phyloP scores from a whole-genome alignment of 92 coral and sea anemone species.

The Hydrozoanthus gracilis region DNA sequence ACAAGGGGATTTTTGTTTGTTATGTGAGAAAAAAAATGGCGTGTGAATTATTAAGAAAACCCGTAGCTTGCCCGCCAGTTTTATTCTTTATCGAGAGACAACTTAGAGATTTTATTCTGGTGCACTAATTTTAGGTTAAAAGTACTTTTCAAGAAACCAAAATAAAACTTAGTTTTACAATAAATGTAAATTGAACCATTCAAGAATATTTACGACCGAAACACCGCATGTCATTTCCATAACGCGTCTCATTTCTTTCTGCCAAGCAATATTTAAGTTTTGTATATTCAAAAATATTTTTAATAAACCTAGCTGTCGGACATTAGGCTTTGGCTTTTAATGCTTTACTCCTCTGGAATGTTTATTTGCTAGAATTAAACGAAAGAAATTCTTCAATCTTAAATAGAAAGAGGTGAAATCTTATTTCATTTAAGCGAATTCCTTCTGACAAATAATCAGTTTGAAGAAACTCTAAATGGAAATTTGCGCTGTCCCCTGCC shows the following conservation, averaged over 20 bases:
- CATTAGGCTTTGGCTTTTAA: background rate
- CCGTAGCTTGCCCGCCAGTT: background rate
- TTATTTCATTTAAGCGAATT: background rate
- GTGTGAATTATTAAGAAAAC: background rate
- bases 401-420: background rate
- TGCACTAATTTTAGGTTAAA: slow-evolving; percentile 30
- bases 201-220: slow-evolving; percentile 22
- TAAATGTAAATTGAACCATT: slow-evolving; percentile 31
- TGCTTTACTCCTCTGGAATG: slow-evolving; percentile 26
- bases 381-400: slow-evolving; percentile 1
- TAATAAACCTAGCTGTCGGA: slow-evolving; percentile 40
- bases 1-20: slow-evolving; percentile 19
- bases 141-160: slow-evolving; percentile 36
- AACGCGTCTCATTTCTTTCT: slow-evolving; percentile 34
- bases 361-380: slow-evolving; percentile 12
- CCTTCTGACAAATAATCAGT: background rate
- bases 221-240: slow-evolving; percentile 30
- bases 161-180: slow-evolving; percentile 26
- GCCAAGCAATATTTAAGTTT: slow-evolving; percentile 30
- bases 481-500: slow-evolving; percentile 23
- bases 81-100: background rate
- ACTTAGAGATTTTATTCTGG: background rate
- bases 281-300: slow-evolving; percentile 43
- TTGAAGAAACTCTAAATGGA: background rate
- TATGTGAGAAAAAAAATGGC: slow-evolving; percentile 13